Conservation (phyloP, 2,113 vertebrate species). For the Psittacus erithacus region DNA sequence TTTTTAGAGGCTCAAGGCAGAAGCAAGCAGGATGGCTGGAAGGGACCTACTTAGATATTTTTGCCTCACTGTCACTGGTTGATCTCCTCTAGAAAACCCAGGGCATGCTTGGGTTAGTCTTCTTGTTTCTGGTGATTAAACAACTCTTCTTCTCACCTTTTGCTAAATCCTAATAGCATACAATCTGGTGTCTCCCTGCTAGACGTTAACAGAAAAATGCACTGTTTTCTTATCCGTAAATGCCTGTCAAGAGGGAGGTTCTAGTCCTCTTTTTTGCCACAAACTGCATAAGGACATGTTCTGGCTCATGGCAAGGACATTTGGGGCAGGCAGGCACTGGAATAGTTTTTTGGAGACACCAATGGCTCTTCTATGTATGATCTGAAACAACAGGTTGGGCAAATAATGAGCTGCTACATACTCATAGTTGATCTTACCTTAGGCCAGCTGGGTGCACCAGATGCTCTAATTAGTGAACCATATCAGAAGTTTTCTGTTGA, state of each 20-base stretch:
- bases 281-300: neutral
- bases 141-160: neutral
- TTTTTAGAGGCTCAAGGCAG: neutral
- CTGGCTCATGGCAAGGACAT: neutral
- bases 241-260: neutral
- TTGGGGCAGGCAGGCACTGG: neutral
- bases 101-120: neutral
- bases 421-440: slow-evolving; percentile 29
- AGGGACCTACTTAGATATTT: neutral
- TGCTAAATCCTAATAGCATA: neutral
- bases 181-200: fast-evolving
- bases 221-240: neutral
- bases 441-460: slow-evolving; percentile 47
- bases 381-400: neutral
- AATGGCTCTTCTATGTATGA: neutral
- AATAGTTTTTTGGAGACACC: neutral
- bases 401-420: slow-evolving; percentile 8
- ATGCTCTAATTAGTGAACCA: slow-evolving; percentile 49
- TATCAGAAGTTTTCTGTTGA: slow-evolving; percentile 6
- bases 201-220: neutral
- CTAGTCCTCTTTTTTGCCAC: neutral
- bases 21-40: neutral
- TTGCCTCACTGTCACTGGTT: neutral
- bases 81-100: neutral
- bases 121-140: neutral